Evolutionary conservation across 2,888 invertebrate species (phyloP), one percentile per base, ranked within the genome.

Genomic region (Eristalis arbustorum): DNA sequence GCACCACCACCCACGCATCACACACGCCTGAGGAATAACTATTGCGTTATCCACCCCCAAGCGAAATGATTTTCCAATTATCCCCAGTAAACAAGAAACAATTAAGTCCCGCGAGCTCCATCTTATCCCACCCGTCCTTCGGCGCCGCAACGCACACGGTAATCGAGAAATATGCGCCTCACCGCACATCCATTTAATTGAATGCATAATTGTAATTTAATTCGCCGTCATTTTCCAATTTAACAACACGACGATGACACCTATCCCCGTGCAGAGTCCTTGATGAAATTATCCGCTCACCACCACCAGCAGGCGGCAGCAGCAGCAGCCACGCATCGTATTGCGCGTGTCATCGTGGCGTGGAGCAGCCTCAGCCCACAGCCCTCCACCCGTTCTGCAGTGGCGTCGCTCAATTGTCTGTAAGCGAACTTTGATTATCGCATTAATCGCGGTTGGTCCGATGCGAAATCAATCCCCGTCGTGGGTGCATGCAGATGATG

Each of bases 161-260:
- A 78, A 61, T 78, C 66, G 66, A 10, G 42, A 61, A 73, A 56
- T 62, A 68, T 40, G n/a, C 57, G 67, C 66, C 31, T 57, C 71
- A 31, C 66, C 28, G 57, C 62, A 40, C 40, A 68, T 40, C 10
- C 11, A 37, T 73, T 63, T 80, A 74, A 80, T 74, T 80, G 73
- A 57, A 57, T 56, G 64, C 63, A 59, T 80, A 80, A 80, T 80
- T 73, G 72, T 73, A 73, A 59, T 73, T 79, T 67, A 68, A 74
- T 80, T 68, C 57, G 23, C 62, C 37, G 62, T 57, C 74, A 63
- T 72, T 79, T 73, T 67, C 72, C 79, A 79, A 79, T 73, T 79
- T 67, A 67, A 42, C 73, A 49, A 42, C 37, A 42, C 73, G 37
- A 42, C 37, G 56, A 42, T 40, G 62, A 69, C 69, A 74, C 59